Evolutionary conservation across 2,113 vertebrate genomes (phyloP).

Genomic region (Lipotes vexillifer): DNA sequence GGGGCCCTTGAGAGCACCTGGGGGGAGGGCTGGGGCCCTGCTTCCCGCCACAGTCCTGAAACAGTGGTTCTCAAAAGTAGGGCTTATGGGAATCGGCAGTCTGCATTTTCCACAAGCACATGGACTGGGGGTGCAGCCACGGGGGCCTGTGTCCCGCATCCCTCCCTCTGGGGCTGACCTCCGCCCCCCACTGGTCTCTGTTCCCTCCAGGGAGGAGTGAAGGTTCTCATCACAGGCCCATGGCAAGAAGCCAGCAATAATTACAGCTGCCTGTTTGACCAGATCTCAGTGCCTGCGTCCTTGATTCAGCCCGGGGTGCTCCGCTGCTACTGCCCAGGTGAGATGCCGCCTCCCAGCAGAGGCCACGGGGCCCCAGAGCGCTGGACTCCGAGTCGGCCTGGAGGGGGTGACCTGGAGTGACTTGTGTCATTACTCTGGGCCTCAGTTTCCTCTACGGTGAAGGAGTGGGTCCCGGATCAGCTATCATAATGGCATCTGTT

Average conservation of each 20-base stretch:
- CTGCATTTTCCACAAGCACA: accelerated
- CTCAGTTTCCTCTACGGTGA: not conserved
- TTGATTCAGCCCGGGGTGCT: conserved; percentile 98
- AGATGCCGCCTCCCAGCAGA: not conserved
- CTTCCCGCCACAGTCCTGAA: not conserved
- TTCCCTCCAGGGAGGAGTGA: conserved; percentile 91
- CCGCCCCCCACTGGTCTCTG: not conserved
- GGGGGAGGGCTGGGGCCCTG: not conserved
- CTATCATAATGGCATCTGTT: accelerated
- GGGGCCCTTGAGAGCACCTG: not conserved
- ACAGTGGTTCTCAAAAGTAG: not conserved
- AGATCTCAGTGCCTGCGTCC: conserved; percentile 97
- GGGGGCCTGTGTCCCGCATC: accelerated
- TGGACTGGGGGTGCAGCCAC: accelerated
- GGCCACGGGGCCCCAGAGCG: accelerated
- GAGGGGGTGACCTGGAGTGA: not conserved
- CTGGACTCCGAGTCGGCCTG: not conserved
- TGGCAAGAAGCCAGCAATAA: conserved; percentile 98
- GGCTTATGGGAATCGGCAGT: accelerated
- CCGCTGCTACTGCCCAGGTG: conserved; percentile 98
- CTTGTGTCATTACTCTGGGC: accelerated
- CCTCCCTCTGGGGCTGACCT: not conserved
- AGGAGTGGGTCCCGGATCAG: accelerated
- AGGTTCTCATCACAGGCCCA: conserved; percentile 97
- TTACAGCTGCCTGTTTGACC: conserved; percentile 99